Evolutionary conservation across 2,113 vertebrate species (phyloP), one percentile per base, ranked within the genome.

Genomic region (Chloebia gouldiae): DNA sequence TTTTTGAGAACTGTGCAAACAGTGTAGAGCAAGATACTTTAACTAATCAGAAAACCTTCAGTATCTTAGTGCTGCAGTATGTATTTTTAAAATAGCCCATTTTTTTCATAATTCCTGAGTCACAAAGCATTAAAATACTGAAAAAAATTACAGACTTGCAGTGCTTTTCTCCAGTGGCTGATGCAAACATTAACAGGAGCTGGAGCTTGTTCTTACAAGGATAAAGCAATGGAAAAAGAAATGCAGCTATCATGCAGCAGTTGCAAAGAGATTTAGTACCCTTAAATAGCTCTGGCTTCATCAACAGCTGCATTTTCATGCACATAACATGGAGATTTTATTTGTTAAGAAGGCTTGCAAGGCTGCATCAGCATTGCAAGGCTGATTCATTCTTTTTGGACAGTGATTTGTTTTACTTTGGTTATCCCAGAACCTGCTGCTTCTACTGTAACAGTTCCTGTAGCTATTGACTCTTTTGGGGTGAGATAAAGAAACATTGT

Each of bases 221-320:
- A 39, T 68, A 71, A 77, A 61, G 30, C 63, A 73, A 25, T 17
- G 60, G 50, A 54, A 54, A 71, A 86, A 64, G 18, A 88, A 89
- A 40, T 59, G 33, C 25, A 75, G n/a, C 51, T 83, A 8, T 45
- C 56, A 40, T 63, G 11, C 39, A 39, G 39, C 11, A 89, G 15
- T 27, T 90, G 70, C 40, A 65, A 68, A 69, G 19, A 80, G 66
- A 71, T 87, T 87, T 30, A 25, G 37, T 75, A 53, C 23, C 47
- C 45, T 69, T 88, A 22, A 85, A n/a, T 65, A 90, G 50, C 25
- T 84, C 49, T 61, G 57, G 68, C 31, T 93, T 94, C 53, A 76
- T 65, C 49, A 92, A 37, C 71, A 86, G 75, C 70, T 95, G 90
- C 25, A n/a, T 90, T 92, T 95, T 92, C 30, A 31, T 63, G 39